A percentile compares a stretch with the other conserved stretches of the same genome.
Conservation (phyloP, 2,797 vertebrate genomes). For the Rachycentron canadum region DNA sequence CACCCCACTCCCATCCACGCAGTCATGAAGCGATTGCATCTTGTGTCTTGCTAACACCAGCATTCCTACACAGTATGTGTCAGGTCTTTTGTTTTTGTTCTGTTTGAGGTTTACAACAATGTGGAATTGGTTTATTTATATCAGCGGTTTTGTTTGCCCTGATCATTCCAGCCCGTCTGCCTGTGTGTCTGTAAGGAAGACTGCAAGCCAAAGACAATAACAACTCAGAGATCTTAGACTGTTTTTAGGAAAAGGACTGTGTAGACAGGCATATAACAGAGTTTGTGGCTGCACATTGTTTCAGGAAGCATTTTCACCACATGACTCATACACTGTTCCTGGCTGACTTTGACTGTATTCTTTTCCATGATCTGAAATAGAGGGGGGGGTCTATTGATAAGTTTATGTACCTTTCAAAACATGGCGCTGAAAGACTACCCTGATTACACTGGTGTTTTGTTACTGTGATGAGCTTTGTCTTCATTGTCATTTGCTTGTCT, state of each 20-base stretch:
- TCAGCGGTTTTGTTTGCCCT: constrained; percentile 50
- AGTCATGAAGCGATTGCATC: constrained; percentile 35
- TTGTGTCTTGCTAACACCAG: constrained; percentile 58
- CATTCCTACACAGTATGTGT: constrained; percentile 76
- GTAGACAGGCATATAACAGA: constrained; percentile 34
- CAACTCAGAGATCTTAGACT: constrained; percentile 50
- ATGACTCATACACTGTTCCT: constrained; percentile 58
- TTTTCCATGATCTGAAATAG: constrained; percentile 30
- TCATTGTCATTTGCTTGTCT: not conserved
- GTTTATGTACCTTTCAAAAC: not conserved
- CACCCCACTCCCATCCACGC: constrained; percentile 52
- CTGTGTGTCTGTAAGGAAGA: constrained; percentile 44
- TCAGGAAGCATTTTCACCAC: constrained; percentile 47
- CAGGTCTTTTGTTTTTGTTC: constrained; percentile 63
- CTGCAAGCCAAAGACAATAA: constrained; percentile 71
- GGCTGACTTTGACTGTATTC: constrained; percentile 1
- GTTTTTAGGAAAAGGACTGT: constrained; percentile 42
- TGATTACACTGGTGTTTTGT: not conserved
- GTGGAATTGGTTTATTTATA: constrained; percentile 66
- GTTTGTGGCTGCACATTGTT: constrained; percentile 52
- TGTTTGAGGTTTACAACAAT: constrained; percentile 67
- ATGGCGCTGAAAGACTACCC: not conserved
- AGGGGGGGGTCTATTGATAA: constrained; percentile 4
- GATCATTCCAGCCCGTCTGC: constrained; percentile 52
- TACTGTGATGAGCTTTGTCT: not conserved